Evolutionary conservation across 2,888 invertebrate genomes (phyloP).

Genomic region (Drosophila affinis): DNA sequence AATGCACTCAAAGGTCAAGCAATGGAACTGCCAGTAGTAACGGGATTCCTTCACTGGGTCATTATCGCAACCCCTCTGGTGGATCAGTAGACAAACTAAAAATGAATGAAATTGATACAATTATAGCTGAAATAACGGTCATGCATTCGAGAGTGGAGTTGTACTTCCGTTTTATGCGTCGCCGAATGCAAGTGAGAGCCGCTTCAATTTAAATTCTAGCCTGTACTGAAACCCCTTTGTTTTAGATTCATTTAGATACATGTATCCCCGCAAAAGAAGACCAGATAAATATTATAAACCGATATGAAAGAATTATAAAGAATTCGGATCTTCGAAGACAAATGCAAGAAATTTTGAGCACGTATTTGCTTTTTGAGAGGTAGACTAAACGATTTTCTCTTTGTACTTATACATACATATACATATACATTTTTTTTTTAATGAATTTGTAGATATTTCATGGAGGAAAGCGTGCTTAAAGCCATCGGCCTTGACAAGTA

Average conservation of each 20-base stretch:
- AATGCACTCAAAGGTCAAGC: constrained; percentile 84
- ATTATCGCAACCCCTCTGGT: constrained; percentile 82
- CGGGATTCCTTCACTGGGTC: constrained; percentile 75
- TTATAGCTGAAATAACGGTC: constrained; percentile 95
- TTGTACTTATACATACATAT: background rate
- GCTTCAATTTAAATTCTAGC: background rate
- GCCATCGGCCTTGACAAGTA: constrained; percentile 92
- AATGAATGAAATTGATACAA: constrained; percentile 93
- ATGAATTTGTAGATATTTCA: constrained; percentile 88
- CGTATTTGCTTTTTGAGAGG: constrained; percentile 96
- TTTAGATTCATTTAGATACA: constrained; percentile 87
- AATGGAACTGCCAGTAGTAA: constrained; percentile 29
- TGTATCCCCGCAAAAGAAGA: constrained; percentile 85
- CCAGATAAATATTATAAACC: constrained; percentile 84
- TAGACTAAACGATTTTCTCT: constrained; percentile 54
- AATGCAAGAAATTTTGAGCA: constrained; percentile 92
- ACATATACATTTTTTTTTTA: background rate
- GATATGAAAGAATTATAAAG: constrained; percentile 88
- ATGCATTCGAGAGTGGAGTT: constrained; percentile 95
- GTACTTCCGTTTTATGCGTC: constrained; percentile 93
- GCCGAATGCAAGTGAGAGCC: constrained; percentile 88
- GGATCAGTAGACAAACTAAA: constrained; percentile 87
- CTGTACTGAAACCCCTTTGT: constrained; percentile 3
- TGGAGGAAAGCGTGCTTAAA: constrained; percentile 97
- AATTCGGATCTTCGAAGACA: constrained; percentile 90